Evolutionary conservation across 2,113 vertebrate species (phyloP).

Genomic region (Barnardius zonarius): DNA sequence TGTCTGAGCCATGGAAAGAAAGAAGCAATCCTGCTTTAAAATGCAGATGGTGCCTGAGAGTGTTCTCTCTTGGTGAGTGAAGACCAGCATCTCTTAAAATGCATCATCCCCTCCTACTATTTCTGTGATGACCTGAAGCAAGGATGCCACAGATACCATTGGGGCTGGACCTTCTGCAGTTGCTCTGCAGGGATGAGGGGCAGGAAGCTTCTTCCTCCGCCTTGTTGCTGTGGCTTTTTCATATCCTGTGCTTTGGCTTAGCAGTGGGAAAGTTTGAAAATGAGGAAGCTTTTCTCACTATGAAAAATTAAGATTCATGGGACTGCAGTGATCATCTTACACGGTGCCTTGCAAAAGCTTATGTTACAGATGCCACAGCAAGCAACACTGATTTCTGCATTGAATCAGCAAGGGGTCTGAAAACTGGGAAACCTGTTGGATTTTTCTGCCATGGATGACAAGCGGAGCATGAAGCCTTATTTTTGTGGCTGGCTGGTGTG

Average conservation of each 20-base stretch:
- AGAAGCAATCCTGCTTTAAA: not conserved
- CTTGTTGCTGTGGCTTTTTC: not conserved
- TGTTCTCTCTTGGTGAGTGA: not conserved
- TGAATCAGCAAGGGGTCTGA: not conserved
- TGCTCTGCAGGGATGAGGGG: not conserved
- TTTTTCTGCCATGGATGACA: not conserved
- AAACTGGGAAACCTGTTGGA: not conserved
- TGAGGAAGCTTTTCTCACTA: not conserved
- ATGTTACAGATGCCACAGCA: accelerated
- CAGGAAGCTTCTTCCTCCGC: not conserved
- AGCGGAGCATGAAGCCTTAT: not conserved
- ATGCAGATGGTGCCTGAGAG: not conserved
- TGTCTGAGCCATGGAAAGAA: not conserved
- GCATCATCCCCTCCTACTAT: not conserved
- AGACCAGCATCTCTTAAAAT: not conserved
- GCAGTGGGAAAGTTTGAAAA: not conserved
- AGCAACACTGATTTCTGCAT: not conserved
- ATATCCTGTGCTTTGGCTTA: not conserved
- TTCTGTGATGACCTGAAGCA: not conserved
- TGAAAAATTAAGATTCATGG: not conserved
- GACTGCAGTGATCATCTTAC: accelerated
- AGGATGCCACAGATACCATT: not conserved
- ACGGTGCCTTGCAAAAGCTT: not conserved
- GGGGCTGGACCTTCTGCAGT: not conserved
- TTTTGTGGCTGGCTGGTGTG: not conserved